Percentiles rank a stretch among this genome's conserved stretches.
These are phyloP conservation scores for Pristionchus arcanus DNA, from an alignment of 2,888 invertebrate genomes.

Conservation along the genomic window DNA sequence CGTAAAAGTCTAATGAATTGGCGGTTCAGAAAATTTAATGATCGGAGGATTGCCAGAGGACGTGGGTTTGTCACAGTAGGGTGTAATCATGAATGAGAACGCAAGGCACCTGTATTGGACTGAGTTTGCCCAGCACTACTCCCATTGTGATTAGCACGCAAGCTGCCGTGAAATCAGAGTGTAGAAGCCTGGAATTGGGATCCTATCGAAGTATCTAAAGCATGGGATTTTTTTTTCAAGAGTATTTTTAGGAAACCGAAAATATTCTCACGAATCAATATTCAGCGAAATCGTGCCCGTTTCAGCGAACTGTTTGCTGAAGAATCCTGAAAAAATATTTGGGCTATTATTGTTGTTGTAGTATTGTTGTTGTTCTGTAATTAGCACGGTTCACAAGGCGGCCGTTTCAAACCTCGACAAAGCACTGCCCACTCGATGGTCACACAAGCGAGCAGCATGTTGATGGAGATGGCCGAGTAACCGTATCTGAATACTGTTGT, in stretches of 20 bases:
- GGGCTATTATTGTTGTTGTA: too few relatives aligned
- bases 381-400: not conserved
- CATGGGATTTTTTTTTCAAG: not conserved
- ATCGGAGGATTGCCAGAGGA: too few relatives aligned
- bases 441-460: too few relatives aligned
- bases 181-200: slow-evolving; percentile 78
- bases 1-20: too few relatives aligned
- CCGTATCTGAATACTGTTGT: slow-evolving; percentile 85
- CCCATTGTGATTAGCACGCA: slow-evolving; percentile 82
- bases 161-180: slow-evolving; percentile 81
- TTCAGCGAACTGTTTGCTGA: slow-evolving; percentile 59
- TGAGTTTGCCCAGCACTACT: slow-evolving; percentile 81
- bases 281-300: slow-evolving; percentile 67
- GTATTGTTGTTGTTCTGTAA: too few relatives aligned
- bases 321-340: not conserved
- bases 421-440: too few relatives aligned
- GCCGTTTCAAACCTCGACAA: not conserved
- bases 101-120: slow-evolving; percentile 79
- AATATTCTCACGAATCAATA: slow-evolving; percentile 69
- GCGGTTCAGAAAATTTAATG: too few relatives aligned
- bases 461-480: slow-evolving; percentile 90
- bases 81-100: too few relatives aligned
- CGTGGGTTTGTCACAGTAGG: too few relatives aligned
- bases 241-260: too few relatives aligned
- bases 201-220: too few relatives aligned